Conservation (phyloP, 2,888 invertebrate genomes). For the Ophion obscuratus region DNA sequence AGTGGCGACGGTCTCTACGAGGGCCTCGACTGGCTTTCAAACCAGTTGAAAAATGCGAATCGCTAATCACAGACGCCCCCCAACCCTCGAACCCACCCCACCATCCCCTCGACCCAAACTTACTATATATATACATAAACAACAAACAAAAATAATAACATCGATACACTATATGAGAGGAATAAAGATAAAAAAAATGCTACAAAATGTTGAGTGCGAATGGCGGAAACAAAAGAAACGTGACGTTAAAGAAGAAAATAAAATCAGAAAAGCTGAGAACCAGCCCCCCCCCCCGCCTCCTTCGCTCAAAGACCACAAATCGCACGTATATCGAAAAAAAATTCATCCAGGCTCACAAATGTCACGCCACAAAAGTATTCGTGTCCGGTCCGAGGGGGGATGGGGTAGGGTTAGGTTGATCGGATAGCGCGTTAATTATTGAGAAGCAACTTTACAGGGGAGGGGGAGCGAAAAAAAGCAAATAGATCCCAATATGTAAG, state of each 20-base stretch:
- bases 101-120: conserved; percentile 63
- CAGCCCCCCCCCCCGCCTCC: too few relatives aligned
- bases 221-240: conserved; percentile 29
- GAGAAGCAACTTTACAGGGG: conserved; percentile 4
- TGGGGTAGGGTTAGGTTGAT: conserved; percentile 19
- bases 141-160: conserved; percentile 76
- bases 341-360: conserved; percentile 37
- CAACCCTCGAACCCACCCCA: conserved; percentile 65
- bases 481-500: background rate
- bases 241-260: conserved; percentile 9
- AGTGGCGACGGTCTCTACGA: conserved; percentile 99
- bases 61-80: conserved; percentile 88
- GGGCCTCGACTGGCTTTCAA: conserved; percentile 99
- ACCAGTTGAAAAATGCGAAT: conserved; percentile 99
- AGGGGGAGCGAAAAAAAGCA: conserved; percentile 6
- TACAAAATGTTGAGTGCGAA: conserved; percentile 38
- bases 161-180: conserved; percentile 73
- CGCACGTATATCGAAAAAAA: conserved; percentile 51
- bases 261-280: too few relatives aligned
- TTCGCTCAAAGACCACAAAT: background rate
- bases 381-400: conserved; percentile 47
- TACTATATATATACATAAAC: conserved; percentile 66
- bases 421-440: conserved; percentile 34
- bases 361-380: conserved; percentile 30
- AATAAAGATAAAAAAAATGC: conserved; percentile 62